phyloP scores from a whole-genome alignment of 2,113 vertebrate species.

The Myrmecophaga tridactyla region DNA sequence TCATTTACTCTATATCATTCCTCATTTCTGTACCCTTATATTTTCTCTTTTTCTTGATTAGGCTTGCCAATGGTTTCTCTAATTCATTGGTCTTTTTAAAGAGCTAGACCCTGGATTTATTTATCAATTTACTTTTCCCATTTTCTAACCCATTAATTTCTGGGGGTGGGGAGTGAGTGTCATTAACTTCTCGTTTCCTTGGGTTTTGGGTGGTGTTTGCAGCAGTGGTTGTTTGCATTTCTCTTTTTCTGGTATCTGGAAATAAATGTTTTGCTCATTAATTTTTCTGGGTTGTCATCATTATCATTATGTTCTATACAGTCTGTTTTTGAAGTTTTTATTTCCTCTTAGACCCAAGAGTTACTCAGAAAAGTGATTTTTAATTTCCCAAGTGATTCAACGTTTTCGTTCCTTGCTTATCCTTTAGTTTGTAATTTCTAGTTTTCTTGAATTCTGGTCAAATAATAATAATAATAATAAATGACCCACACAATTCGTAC shows the following conservation, averaged over 20 bases:
- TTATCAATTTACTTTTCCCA: slow-evolving; percentile 65
- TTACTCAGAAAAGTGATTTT: slow-evolving; percentile 25
- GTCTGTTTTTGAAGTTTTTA: not conserved
- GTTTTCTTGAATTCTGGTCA: not conserved
- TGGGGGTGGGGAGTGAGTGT: not conserved
- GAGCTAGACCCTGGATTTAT: slow-evolving; percentile 15
- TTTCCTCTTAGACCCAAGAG: not conserved
- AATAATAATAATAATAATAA: too few relatives aligned
- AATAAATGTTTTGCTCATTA: slow-evolving; percentile 57
- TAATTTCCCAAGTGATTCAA: not conserved
- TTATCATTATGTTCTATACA: not conserved
- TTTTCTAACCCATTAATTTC: slow-evolving; percentile 79
- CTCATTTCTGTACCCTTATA: not conserved
- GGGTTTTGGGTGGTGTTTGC: not conserved
- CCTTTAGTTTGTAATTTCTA: not conserved
- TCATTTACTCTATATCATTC: slow-evolving; percentile 43
- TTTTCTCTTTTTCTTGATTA: slow-evolving; percentile 54
- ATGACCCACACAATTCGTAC: not conserved
- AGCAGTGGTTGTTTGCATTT: not conserved
- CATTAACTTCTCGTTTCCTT: slow-evolving; percentile 36
- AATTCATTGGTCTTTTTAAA: slow-evolving; percentile 58
- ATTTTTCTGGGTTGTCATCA: slow-evolving; percentile 8
- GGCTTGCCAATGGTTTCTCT: slow-evolving; percentile 38
- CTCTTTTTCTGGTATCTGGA: slow-evolving; percentile 29
- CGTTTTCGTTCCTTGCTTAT: not conserved